Conservation (phyloP, 2,113 vertebrate genomes). For the Callocephalon fimbriatum region DNA sequence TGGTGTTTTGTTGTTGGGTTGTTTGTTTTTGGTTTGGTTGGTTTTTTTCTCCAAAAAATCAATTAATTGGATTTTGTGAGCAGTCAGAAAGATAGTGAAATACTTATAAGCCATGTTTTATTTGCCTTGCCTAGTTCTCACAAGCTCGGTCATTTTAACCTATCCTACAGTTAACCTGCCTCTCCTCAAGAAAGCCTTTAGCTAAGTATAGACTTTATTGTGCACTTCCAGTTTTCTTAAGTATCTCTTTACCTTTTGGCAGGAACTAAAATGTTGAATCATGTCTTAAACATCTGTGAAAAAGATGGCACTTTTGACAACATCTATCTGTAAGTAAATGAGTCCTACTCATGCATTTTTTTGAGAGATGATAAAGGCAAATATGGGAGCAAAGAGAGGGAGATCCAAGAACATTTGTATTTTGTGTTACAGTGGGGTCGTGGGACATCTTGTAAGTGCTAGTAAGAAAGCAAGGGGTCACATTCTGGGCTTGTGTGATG, state of each 20-base stretch:
- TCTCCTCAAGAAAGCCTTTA: not conserved
- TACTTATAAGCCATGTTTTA: not conserved
- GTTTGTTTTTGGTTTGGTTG: too few species aligned
- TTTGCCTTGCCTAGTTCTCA: not conserved
- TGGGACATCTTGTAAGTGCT: not conserved
- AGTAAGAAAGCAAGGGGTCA: not conserved
- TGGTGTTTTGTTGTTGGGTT: not conserved
- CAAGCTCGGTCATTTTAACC: not conserved
- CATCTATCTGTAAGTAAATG: slow-evolving; percentile 97
- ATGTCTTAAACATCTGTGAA: slow-evolving; percentile 99
- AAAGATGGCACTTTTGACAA: slow-evolving; percentile 99
- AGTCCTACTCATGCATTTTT: not conserved
- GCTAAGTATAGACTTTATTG: not conserved
- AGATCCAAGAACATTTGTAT: not conserved
- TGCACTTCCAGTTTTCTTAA: not conserved
- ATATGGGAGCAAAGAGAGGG: not conserved
- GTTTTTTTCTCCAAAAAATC: not conserved
- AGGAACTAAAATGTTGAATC: slow-evolving; percentile 99
- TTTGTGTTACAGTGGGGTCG: not conserved
- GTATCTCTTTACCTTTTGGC: slow-evolving; percentile 46
- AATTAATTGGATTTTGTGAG: not conserved
- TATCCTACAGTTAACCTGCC: not conserved
- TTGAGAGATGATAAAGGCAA: not conserved
- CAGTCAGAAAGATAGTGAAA: not conserved
- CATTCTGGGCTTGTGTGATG: not conserved